Evolutionary conservation across 2,888 invertebrate genomes (phyloP), one percentile per base, ranked within the genome.

Genomic region (Nowickia ferox): DNA sequence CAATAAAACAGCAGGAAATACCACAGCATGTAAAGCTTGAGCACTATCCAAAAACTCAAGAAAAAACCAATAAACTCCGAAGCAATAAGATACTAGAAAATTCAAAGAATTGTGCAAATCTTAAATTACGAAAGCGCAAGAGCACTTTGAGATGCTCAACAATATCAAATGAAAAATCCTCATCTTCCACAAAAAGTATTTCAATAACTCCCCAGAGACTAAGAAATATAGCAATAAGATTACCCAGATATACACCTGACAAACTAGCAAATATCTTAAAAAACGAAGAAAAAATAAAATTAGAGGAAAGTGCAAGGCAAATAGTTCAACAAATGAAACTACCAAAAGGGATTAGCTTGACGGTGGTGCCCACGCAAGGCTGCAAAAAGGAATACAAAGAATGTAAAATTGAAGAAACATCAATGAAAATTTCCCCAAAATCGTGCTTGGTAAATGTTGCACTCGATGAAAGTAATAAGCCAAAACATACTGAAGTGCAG

Each of bases 261-360:
- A 80, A 71, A 17, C 22, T 71, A 17, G 10, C 10, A 8, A 8
- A 63, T 42, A 22, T 22, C 4, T 15, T 57, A 30, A 57, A 17
- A 51, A 59, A 51, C 8, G 10, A 22, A 44, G 19, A 5, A 19
- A 17, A 46, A 44, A 44, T 17, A 40, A 5, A 44, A 63, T 0
- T 9, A 5, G 55, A 63, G 57, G 15, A 30, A n/a, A 5, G 19
- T 9, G 10, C 42, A 11, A 17, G 53, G 42, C n/a, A 65, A 17
- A 40, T 17, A 17, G 0, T 3, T 0, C 9, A 80, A 42, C 13
- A 53, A 3, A 66, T 84, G 22, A 80, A 80, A 46, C 40, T 76
- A 11, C 84, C 80, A 1, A 76, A 40, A 10, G 75, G 48, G 8
- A 81, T 76, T 61, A 80, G 44, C 4, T 55, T 80, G 51, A 44